A percentile compares a stretch with the other conserved stretches of the same genome.
Evolutionary conservation across 2,888 invertebrate species (phyloP).

Genomic region (Ommatoiulus sabulosus): DNA sequence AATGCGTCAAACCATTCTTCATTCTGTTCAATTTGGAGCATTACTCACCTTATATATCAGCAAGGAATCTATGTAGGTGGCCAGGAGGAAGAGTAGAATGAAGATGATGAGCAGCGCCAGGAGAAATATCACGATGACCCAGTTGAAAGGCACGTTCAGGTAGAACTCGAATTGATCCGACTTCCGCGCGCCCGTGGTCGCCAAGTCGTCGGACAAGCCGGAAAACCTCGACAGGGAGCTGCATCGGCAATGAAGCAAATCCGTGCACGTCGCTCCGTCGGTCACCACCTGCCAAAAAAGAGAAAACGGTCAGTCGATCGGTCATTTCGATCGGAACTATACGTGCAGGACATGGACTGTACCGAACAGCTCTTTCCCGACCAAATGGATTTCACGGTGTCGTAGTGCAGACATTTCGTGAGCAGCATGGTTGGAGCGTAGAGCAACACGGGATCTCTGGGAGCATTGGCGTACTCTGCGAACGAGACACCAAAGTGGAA

Average conservation of each 20-base stretch:
- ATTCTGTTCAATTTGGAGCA: not conserved
- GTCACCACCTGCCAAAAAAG: not conserved
- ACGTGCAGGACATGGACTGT: not conserved
- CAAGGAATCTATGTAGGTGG: not conserved
- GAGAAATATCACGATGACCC: slow-evolving; percentile 14
- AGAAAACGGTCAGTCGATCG: not conserved
- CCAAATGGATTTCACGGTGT: not conserved
- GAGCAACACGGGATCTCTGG: not conserved
- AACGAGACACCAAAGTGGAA: not conserved
- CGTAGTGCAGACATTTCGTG: not conserved
- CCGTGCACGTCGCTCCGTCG: not conserved
- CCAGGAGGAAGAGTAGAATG: not conserved
- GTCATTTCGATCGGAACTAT: too few relatives aligned
- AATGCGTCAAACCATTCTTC: not conserved
- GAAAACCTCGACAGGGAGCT: not conserved
- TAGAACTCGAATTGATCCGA: not conserved
- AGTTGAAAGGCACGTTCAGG: slow-evolving; percentile 4
- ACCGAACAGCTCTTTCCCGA: not conserved
- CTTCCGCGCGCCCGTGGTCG: not conserved
- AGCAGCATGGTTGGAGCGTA: not conserved
- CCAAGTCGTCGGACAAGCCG: not conserved
- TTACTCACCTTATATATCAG: not conserved
- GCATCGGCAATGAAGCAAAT: slow-evolving; percentile 6
- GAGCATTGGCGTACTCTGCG: not conserved
- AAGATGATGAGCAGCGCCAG: not conserved